These are phyloP conservation scores for Danio tinwini DNA, from an alignment of 2,797 vertebrate species.

Conservation along the genomic window DNA sequence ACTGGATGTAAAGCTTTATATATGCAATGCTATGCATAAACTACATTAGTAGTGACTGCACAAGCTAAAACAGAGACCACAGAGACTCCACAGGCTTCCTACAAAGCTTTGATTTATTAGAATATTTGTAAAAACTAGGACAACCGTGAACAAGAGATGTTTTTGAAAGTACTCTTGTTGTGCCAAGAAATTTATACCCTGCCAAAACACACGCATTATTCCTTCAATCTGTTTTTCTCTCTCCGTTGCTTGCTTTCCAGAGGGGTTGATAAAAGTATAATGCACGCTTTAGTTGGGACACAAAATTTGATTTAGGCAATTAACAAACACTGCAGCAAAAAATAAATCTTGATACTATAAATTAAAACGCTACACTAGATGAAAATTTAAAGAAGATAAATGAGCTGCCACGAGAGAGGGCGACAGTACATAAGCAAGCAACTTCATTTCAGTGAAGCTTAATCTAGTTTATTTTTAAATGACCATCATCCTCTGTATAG, in stretches of 20 bases:
- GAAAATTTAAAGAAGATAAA: slow-evolving; percentile 29
- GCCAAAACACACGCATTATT: slow-evolving; percentile 41
- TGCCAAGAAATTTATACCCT: slow-evolving; percentile 28
- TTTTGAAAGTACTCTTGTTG: slow-evolving; percentile 39
- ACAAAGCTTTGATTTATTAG: slow-evolving; percentile 48
- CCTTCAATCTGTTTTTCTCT: slow-evolving; percentile 3
- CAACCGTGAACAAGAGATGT: slow-evolving; percentile 37
- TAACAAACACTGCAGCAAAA: slow-evolving; percentile 38
- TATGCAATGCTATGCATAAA: not conserved
- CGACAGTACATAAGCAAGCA: slow-evolving; percentile 42
- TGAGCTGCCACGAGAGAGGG: slow-evolving; percentile 40
- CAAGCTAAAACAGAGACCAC: not conserved
- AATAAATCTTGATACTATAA: slow-evolving; percentile 45
- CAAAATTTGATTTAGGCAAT: slow-evolving; percentile 60
- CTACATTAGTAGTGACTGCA: not conserved
- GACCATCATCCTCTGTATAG: slow-evolving; percentile 8
- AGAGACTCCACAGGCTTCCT: slow-evolving; percentile 9
- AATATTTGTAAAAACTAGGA: slow-evolving; percentile 40
- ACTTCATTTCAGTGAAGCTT: slow-evolving; percentile 38
- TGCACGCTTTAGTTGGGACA: slow-evolving; percentile 33
- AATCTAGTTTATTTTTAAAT: slow-evolving; percentile 31
- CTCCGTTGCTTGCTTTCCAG: not conserved
- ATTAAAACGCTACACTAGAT: slow-evolving; percentile 51
- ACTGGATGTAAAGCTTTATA: too few species aligned
- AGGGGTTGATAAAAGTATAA: slow-evolving; percentile 40